Evolutionary conservation across 2,797 vertebrate genomes (phyloP), one percentile per base, ranked within the genome.

Genomic region (Triplophysa bombifrons): DNA sequence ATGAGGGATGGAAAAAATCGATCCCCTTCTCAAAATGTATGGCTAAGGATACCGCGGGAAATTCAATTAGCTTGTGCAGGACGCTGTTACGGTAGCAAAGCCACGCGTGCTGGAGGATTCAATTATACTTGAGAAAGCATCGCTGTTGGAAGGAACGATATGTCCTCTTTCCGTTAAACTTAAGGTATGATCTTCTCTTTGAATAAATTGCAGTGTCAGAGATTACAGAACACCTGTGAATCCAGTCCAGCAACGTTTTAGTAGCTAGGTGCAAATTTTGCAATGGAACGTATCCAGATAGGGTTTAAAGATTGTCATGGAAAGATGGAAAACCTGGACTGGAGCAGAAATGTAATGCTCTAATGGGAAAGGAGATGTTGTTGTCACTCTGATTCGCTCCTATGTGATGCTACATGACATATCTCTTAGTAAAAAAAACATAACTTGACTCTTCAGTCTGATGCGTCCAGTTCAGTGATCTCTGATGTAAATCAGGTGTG

Each of bases 41-140:
- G 74, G 75, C 80, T 74, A 82, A 80, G 81, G 85, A 72, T 56
- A 82, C 80, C 81, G 78, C 85, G 74, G 72, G 72, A 86, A 82
- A 90, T 90, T 88, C 82, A 88, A 88, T 88, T 87, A 89, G 82
- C 63, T 38, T 16, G 11, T 82, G 74, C 81, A 72, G 82, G 82
- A 84, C 67, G 66, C 74, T 81, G 61, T 81, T 82, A 81, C 82
- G 76, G 80, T 83, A 78, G 27, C 78, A 71, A 80, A 84, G 70
- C 81, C 67, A 27, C 63, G 51, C 34, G 44, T 41, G 77, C 83
- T 76, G 81, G 82, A 85, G 82, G 83, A 84, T 85, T 85, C 78
- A 80, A 84, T 88, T 88, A 88, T 82, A 58, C 74, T 60, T 78
- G 67, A 61, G 41, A 82, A 80, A 75, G 72, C 30, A 22, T 82